These are phyloP conservation scores for Spizaetus ornatus DNA, from an alignment of 2,113 vertebrate species.

Conservation along the genomic window DNA sequence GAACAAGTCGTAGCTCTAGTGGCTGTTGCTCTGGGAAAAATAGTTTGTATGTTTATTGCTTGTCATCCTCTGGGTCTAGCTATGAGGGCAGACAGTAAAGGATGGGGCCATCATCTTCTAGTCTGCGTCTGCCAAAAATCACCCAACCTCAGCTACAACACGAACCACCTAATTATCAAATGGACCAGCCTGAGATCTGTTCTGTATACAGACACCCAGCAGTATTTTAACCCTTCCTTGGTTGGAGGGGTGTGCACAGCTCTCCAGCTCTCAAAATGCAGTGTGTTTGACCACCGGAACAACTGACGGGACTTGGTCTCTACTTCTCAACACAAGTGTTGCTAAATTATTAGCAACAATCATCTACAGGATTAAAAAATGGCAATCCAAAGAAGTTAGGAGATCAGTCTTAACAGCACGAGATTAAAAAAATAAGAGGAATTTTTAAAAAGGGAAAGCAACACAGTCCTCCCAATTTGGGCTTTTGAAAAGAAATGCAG, in stretches of 20 bases:
- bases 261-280: not conserved
- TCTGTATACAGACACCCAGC: not conserved
- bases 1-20: not conserved
- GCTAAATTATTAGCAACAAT: not conserved
- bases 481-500: not conserved
- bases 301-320: not conserved
- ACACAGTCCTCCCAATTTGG: not conserved
- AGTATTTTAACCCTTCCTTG: not conserved
- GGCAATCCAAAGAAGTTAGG: not conserved
- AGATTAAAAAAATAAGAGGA: not conserved
- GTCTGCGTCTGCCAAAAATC: not conserved
- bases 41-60: not conserved
- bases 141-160: not conserved
- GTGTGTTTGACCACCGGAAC: fast-evolving
- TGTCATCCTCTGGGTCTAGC: not conserved
- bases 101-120: not conserved
- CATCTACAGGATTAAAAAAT: not conserved
- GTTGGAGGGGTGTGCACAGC: not conserved
- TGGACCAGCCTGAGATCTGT: not conserved
- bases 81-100: not conserved
- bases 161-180: fast-evolving
- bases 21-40: not conserved
- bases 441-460: not conserved
- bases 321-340: not conserved
- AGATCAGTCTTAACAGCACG: not conserved